These are phyloP conservation scores for Isoperla grammatica DNA, from an alignment of 2,888 invertebrate genomes.

Conservation along the genomic window DNA sequence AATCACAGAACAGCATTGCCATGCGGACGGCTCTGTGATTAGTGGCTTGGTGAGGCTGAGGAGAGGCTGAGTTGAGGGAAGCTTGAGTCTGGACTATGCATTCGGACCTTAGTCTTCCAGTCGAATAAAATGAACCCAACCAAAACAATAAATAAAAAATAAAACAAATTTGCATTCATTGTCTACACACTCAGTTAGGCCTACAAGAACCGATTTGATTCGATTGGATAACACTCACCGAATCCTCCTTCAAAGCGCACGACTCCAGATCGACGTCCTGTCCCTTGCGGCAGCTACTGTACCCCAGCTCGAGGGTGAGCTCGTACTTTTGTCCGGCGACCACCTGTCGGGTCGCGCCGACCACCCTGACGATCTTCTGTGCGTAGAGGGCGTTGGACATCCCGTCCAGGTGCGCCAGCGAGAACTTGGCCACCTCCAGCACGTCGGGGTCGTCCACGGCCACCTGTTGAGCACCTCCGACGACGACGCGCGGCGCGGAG, in stretches of 20 bases:
- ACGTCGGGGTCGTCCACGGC: constrained; percentile 30
- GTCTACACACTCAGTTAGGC: too few relatives aligned
- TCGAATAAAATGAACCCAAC: too few relatives aligned
- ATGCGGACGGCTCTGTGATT: too few relatives aligned
- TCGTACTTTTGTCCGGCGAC: constrained; percentile 53
- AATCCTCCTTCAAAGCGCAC: constrained; percentile 25
- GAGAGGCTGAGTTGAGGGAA: too few relatives aligned
- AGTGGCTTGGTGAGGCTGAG: too few relatives aligned
- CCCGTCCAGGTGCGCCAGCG: constrained; percentile 33
- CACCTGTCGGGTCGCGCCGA: constrained; percentile 37
- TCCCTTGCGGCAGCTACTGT: constrained; percentile 49
- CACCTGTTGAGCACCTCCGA: background rate
- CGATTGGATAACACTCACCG: too few relatives aligned
- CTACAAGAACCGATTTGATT: too few relatives aligned
- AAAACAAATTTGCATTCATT: too few relatives aligned
- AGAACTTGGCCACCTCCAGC: constrained; percentile 33
- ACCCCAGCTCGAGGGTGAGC: constrained; percentile 54
- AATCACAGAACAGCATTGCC: too few relatives aligned
- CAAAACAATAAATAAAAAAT: too few relatives aligned
- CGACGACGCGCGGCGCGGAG: background rate
- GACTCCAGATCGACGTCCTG: constrained; percentile 35
- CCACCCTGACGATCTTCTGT: constrained; percentile 34
- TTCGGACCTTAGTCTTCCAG: too few relatives aligned
- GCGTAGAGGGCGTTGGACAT: constrained; percentile 35
- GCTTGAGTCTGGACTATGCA: too few relatives aligned